Evolutionary conservation across 2,113 vertebrate genomes (phyloP).

Genomic region (Syngnathus floridae): DNA sequence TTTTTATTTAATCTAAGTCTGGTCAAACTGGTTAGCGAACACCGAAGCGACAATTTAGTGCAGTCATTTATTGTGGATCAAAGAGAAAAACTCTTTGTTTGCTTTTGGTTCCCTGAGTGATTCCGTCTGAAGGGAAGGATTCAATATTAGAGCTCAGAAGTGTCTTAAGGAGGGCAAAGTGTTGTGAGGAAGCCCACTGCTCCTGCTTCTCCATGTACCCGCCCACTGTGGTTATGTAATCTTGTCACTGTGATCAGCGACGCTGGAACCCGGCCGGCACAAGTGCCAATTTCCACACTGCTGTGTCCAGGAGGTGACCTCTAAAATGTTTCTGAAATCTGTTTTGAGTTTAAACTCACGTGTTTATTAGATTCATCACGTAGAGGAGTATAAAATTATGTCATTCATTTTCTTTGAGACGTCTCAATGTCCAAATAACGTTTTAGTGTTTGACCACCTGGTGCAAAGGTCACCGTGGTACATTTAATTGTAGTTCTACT

Average conservation of each 20-base stretch:
- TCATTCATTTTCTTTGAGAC: conserved; percentile 26
- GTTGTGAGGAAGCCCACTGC: conserved; percentile 26
- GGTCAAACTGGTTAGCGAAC: conserved; percentile 7
- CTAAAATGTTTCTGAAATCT: conserved; percentile 1
- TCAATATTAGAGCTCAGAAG: conserved; percentile 14
- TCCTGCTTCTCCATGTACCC: conserved; percentile 24
- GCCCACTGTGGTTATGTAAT: conserved; percentile 53
- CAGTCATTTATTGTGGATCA: conserved; percentile 4
- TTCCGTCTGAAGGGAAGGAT: conserved; percentile 14
- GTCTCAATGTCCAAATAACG: conserved; percentile 33
- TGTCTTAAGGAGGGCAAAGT: conserved; percentile 15
- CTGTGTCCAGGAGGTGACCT: conserved; percentile 4
- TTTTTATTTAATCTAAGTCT: conserved; percentile 3
- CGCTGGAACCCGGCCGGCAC: conserved; percentile 5
- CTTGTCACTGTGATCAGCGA: conserved; percentile 32
- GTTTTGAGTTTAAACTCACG: conserved; percentile 4
- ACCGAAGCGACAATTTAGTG: conserved; percentile 11
- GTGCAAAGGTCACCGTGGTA: conserved; percentile 45
- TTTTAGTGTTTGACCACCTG: conserved; percentile 43
- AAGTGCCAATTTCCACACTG: conserved; percentile 9
- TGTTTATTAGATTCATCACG: background rate
- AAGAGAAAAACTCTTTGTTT: conserved; percentile 21
- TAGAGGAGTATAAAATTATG: conserved; percentile 7
- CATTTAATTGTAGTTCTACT: conserved; percentile 67
- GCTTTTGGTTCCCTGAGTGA: conserved; percentile 7